Evolutionary conservation across 2,888 invertebrate genomes (phyloP), one percentile per base, ranked within the genome.

Genomic region (Folsomia manolachei): DNA sequence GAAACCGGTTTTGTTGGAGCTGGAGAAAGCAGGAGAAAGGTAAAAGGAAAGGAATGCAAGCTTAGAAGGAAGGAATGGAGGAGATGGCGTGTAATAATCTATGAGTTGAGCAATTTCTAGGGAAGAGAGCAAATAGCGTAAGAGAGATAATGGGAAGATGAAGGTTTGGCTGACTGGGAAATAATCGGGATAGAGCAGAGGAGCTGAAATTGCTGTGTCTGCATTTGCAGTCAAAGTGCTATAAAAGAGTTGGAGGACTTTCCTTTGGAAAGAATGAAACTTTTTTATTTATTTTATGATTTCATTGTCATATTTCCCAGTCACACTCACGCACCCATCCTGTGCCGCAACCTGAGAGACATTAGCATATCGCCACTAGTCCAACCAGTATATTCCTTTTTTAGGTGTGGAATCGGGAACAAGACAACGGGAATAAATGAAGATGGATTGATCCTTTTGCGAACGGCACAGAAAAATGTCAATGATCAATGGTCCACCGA

Each of bases 121-220:
- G 73, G 72, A 67, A 75, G 70, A 69, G 72, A 75, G 78, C 79
- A 76, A 72, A 73, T 75, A 80, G 79, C 76, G 78, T 78, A 75
- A 78, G 71, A 77, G 75, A 79, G 79, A 80, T 78, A 80, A 78
- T 78, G 71, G 69, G 69, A 62, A 68, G 69, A 72, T 74, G 75
- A 76, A 78, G 72, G 75, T 74, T 75, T 72, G 70, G 25, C 67
- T 71, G 64, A 27, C 14, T 14, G 21, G 21, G 26, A 27, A 63
- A 63, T 63, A 27, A 63, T 63, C 63, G 63, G 63, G 9, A 18
- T n/a, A n/a, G n/a, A n/a, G n/a, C 39, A 39, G 69, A 61, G 60
- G n/a, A n/a, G n/a, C n/a, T n/a, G 19, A 23, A 51, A 18, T 51
- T 62, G 63, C 56, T 60, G 61, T 27, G 4, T 24, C 39, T 27